These are phyloP conservation scores for Serripes groenlandicus DNA, from an alignment of 2,888 invertebrate genomes.

Conservation along the genomic window DNA sequence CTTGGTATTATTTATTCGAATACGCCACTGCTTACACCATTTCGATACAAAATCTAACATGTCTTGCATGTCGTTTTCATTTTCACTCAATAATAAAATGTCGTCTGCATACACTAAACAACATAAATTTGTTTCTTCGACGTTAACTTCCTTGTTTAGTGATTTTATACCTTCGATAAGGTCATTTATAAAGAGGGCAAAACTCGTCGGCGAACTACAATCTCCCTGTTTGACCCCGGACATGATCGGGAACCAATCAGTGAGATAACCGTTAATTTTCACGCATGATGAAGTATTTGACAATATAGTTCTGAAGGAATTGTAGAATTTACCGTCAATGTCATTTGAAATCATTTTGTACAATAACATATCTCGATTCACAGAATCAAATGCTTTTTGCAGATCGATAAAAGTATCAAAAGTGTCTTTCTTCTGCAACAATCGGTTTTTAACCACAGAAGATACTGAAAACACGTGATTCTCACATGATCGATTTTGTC, in stretches of 20 bases:
- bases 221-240: constrained; percentile 38
- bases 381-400: constrained; percentile 30
- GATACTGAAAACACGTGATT: constrained; percentile 45
- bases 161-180: constrained; percentile 33
- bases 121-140: constrained; percentile 20
- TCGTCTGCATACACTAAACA: constrained; percentile 45
- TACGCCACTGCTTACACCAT: constrained; percentile 43
- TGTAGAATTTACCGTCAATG: no score
- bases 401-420: constrained; percentile 34
- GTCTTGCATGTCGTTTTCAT: constrained; percentile 31
- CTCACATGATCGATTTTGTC: constrained; percentile 42
- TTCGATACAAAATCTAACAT: constrained; percentile 31
- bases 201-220: constrained; percentile 41
- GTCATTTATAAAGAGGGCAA: constrained; percentile 41
- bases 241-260: constrained; percentile 37
- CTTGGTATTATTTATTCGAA: constrained; percentile 34
- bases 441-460: constrained; percentile 34
- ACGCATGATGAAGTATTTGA: constrained; percentile 3
- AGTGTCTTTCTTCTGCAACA: constrained; percentile 2
- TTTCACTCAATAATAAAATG: constrained; percentile 26
- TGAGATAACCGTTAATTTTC: constrained; percentile 30
- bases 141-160: constrained; percentile 24
- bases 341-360: constrained; percentile 46
- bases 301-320: neutral
- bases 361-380: constrained; percentile 42